Evolutionary conservation across 2,113 vertebrate genomes (phyloP).

Genomic region (Coreoperca whiteheadi): DNA sequence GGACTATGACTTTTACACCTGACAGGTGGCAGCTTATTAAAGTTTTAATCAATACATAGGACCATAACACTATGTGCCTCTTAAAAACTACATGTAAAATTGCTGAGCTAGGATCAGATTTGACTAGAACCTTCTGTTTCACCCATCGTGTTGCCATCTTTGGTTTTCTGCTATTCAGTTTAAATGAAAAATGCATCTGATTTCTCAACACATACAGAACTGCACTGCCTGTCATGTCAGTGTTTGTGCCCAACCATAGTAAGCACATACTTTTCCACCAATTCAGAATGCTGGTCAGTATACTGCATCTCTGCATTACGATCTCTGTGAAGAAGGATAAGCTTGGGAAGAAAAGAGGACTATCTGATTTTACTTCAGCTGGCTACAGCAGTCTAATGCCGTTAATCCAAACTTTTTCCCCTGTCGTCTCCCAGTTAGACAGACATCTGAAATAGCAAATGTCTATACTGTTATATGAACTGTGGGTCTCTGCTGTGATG

Average conservation of each 20-base stretch:
- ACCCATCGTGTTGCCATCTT: neutral
- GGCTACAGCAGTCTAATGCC: slow-evolving; percentile 37
- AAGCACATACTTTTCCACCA: slow-evolving; percentile 29
- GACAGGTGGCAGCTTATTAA: slow-evolving; percentile 18
- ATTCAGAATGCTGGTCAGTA: slow-evolving; percentile 24
- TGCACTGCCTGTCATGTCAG: neutral
- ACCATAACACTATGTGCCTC: neutral
- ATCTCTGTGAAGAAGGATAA: slow-evolving; percentile 35
- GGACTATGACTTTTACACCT: slow-evolving; percentile 15
- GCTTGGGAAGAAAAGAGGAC: slow-evolving; percentile 4
- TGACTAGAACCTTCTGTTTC: slow-evolving; percentile 13
- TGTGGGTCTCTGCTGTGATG: neutral
- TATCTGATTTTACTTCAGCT: slow-evolving; percentile 40
- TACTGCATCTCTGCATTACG: slow-evolving; percentile 8
- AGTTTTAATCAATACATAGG: neutral
- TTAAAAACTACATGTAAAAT: neutral
- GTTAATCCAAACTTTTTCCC: slow-evolving; percentile 31
- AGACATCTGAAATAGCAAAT: slow-evolving; percentile 4
- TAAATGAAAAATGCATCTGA: neutral
- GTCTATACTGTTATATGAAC: neutral
- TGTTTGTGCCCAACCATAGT: neutral
- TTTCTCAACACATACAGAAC: neutral
- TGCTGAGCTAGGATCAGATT: slow-evolving; percentile 14
- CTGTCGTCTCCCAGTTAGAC: neutral
- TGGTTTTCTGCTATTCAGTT: slow-evolving; percentile 9